Percentiles rank a stretch among this genome's conserved stretches.
Conservation (phyloP, 1,140 invertebrate species). For the Ctenoplectra terminalis region DNA sequence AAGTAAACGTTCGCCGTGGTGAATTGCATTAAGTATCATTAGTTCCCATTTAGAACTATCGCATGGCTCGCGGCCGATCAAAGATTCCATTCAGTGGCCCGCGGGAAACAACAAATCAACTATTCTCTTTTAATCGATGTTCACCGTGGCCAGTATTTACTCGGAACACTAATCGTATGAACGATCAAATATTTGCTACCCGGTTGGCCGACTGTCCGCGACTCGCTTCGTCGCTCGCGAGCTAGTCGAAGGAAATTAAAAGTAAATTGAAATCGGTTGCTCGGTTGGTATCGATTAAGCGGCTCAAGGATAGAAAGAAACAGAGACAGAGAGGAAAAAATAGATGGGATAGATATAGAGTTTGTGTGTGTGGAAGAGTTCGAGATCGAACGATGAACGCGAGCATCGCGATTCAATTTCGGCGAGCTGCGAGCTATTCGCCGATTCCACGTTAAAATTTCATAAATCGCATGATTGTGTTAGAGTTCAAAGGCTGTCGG, state of each 20-base stretch:
- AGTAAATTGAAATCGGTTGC: slow-evolving; percentile 47
- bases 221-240: slow-evolving; percentile 12
- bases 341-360: too few species aligned
- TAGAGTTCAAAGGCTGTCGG: slow-evolving; percentile 41
- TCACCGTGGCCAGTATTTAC: slow-evolving; percentile 1
- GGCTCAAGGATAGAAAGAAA: background rate
- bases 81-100: slow-evolving; percentile 24
- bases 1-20: background rate
- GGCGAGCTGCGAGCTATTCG: slow-evolving; percentile 33
- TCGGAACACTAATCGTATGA: slow-evolving; percentile 42
- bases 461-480: slow-evolving; percentile 56
- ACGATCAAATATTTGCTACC: slow-evolving; percentile 55
- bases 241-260: slow-evolving; percentile 60
- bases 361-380: too few species aligned
- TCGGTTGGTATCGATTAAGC: slow-evolving; percentile 17
- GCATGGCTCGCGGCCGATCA: slow-evolving; percentile 20
- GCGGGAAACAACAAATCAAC: slow-evolving; percentile 17
- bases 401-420: slow-evolving; percentile 44
- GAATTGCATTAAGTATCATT: slow-evolving; percentile 24
- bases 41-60: slow-evolving; percentile 34
- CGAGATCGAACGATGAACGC: background rate
- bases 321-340: background rate
- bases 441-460: slow-evolving; percentile 59
- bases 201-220: slow-evolving; percentile 25
- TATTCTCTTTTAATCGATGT: slow-evolving; percentile 47